Conservation (phyloP, 1,140 invertebrate species). For the Trachymyrmex cornetzi region DNA sequence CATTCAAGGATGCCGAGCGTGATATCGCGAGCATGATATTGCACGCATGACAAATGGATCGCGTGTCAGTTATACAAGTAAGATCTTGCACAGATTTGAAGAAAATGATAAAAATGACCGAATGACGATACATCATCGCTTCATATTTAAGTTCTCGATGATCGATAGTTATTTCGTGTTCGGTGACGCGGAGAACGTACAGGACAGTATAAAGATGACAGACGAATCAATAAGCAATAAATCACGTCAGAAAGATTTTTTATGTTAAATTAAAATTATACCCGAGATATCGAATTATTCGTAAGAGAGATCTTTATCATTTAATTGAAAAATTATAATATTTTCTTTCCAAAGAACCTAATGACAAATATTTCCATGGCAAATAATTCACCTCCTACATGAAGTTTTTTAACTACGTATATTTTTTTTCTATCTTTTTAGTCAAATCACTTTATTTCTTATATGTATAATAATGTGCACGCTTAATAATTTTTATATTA, state of each 20-base stretch:
- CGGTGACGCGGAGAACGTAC: not conserved
- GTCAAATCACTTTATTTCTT: not conserved
- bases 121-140: constrained; percentile 37
- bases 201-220: constrained; percentile 43
- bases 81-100: constrained; percentile 3
- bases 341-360: not conserved
- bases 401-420: not conserved
- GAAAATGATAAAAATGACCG: constrained; percentile 53
- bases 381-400: too few species aligned
- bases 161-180: constrained; percentile 41
- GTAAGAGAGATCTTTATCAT: not conserved
- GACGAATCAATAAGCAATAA: constrained; percentile 59
- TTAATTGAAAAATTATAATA: not conserved
- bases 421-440: not conserved
- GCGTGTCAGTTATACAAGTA: constrained; percentile 28
- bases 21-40: constrained; percentile 29
- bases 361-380: too few species aligned
- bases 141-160: constrained; percentile 47
- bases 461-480: not conserved
- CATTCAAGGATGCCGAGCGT: constrained; percentile 29
- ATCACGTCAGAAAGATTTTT: constrained; percentile 3
- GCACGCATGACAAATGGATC: constrained; percentile 43
- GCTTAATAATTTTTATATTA: too few species aligned
- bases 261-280: constrained; percentile 14
- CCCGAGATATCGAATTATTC: not conserved